phyloP scores from a whole-genome alignment of 2,888 invertebrate genomes.

The Drosophila nr. perissopoda region DNA sequence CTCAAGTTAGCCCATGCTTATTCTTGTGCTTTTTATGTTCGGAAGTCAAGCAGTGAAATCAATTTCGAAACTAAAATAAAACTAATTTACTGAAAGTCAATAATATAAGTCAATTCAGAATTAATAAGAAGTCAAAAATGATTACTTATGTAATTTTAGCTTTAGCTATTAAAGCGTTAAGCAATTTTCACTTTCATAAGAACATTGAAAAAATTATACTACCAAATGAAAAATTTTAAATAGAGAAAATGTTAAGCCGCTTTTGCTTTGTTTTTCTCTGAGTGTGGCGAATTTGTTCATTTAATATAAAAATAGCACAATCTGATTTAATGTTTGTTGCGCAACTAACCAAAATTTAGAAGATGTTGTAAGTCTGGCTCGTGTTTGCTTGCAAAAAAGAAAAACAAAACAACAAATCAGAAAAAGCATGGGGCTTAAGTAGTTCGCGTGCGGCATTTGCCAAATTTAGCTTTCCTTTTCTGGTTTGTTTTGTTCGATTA shows the following conservation, averaged over 20 bases:
- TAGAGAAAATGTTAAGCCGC: neutral
- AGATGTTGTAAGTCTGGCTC: neutral
- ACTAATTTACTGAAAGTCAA: neutral
- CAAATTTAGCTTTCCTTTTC: constrained; percentile 48
- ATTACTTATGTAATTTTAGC: no score
- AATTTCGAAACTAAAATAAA: neutral
- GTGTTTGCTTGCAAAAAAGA: constrained; percentile 24
- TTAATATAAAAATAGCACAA: constrained; percentile 16
- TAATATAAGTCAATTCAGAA: neutral
- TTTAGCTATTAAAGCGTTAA: no score
- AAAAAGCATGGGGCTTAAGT: constrained; percentile 21
- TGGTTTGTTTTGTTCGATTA: constrained; percentile 56
- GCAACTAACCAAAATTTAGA: constrained; percentile 29
- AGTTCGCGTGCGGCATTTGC: constrained; percentile 58
- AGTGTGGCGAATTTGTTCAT: neutral
- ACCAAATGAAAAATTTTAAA: neutral
- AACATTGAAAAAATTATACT: no score
- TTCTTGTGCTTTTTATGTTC: neutral
- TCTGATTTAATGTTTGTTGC: constrained; percentile 45
- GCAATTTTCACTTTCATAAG: no score
- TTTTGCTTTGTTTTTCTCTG: neutral
- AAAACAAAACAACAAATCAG: constrained; percentile 2
- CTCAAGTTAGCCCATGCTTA: neutral
- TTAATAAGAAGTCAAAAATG: neutral
- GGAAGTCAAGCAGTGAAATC: neutral